These are phyloP conservation scores for Tetramorium simillimum DNA, from an alignment of 1,140 invertebrate genomes.

Conservation along the genomic window DNA sequence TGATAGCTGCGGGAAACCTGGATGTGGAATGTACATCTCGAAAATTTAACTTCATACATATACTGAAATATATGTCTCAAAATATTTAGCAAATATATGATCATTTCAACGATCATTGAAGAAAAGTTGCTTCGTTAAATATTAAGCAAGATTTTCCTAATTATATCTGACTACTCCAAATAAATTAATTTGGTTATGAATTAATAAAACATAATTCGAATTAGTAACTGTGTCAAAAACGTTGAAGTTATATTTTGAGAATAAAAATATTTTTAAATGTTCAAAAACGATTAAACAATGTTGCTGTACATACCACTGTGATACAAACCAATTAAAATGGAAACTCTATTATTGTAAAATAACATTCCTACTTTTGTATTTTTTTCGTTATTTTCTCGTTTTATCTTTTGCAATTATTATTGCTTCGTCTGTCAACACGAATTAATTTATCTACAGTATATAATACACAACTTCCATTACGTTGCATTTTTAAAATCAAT, in stretches of 20 bases:
- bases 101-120: not conserved
- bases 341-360: slow-evolving; percentile 14
- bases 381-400: slow-evolving; percentile 1
- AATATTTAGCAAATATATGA: not conserved
- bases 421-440: slow-evolving; percentile 15
- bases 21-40: slow-evolving; percentile 17
- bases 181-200: too few relatives aligned
- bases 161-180: not conserved
- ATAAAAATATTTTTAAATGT: not conserved
- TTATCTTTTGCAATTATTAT: not conserved
- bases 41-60: slow-evolving; percentile 31
- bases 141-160: not conserved
- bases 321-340: not conserved
- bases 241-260: not conserved
- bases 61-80: not conserved
- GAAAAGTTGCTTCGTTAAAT: not conserved
- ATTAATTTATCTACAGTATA: slow-evolving; percentile 48
- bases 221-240: not conserved
- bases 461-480: not conserved
- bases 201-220: not conserved
- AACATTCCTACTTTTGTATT: not conserved
- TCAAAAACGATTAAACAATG: not conserved
- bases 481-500: slow-evolving; percentile 8
- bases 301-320: not conserved
- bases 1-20: slow-evolving; percentile 29